These are phyloP conservation scores for Cryptomyrus ogoouensis DNA, from an alignment of 2,113 vertebrate genomes.

Conservation along the genomic window DNA sequence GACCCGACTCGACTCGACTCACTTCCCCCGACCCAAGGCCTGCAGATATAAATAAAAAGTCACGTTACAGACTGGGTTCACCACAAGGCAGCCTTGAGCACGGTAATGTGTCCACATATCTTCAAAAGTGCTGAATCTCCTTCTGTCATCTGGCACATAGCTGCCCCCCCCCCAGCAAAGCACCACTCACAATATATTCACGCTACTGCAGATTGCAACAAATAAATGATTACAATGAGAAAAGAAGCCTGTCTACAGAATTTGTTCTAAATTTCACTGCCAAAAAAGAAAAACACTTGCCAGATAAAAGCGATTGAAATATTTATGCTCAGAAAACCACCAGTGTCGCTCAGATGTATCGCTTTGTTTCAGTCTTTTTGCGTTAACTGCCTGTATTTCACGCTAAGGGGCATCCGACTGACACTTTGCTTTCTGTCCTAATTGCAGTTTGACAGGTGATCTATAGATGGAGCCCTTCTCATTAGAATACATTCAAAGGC, in stretches of 20 bases:
- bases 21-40: slow-evolving; percentile 73
- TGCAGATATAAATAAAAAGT: slow-evolving; percentile 74
- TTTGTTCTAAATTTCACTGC: background rate
- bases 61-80: slow-evolving; percentile 71
- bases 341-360: too few species aligned
- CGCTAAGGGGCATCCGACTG: background rate
- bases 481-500: slow-evolving; percentile 59
- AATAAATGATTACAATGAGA: slow-evolving; percentile 55
- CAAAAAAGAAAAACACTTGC: background rate
- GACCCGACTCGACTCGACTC: slow-evolving; percentile 63
- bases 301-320: background rate
- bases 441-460: slow-evolving; percentile 70
- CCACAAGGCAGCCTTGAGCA: slow-evolving; percentile 62
- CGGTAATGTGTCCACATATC: slow-evolving; percentile 73
- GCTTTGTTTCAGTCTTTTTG: background rate
- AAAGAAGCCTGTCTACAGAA: background rate
- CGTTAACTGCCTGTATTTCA: background rate
- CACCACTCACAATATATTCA: slow-evolving; percentile 54
- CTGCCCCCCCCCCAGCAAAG: slow-evolving; percentile 41
- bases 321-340: background rate
- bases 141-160: slow-evolving; percentile 58
- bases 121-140: slow-evolving; percentile 72
- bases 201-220: slow-evolving; percentile 55
- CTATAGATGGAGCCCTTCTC: slow-evolving; percentile 73
- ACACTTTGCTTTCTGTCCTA: slow-evolving; percentile 1